These are phyloP conservation scores for Vireo griseus DNA, from an alignment of 2,797 vertebrate genomes.

Conservation along the genomic window DNA sequence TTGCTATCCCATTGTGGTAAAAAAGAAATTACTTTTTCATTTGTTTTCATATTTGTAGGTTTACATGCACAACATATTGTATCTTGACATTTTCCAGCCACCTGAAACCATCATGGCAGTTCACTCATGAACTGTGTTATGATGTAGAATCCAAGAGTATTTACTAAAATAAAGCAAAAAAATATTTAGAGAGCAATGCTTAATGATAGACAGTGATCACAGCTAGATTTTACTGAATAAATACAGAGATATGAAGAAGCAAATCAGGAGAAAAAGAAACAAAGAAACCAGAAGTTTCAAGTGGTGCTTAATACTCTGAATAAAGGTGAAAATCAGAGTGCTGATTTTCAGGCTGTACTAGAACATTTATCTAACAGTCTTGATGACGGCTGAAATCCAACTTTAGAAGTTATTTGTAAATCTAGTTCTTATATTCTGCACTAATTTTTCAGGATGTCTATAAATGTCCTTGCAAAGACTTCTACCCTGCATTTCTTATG, in stretches of 20 bases:
- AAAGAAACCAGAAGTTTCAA: not conserved
- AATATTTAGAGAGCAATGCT: not conserved
- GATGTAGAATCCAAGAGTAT: not conserved
- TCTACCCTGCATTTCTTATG: not conserved
- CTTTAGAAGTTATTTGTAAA: not conserved
- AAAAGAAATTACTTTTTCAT: not conserved
- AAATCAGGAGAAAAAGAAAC: not conserved
- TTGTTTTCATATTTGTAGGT: not conserved
- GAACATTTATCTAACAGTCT: not conserved
- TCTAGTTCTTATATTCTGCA: not conserved
- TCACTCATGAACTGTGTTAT: not conserved
- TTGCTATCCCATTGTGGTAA: not conserved
- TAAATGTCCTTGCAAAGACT: not conserved
- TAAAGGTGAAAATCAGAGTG: not conserved
- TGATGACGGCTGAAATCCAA: not conserved
- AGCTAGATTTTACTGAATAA: not conserved
- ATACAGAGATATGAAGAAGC: not conserved
- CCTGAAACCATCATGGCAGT: not conserved
- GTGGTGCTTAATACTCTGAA: not conserved
- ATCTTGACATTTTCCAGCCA: not conserved
- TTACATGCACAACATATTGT: not conserved
- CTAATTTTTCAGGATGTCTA: not conserved
- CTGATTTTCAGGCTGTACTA: not conserved
- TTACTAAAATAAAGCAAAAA: not conserved
- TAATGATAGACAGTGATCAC: not conserved